Percentiles rank a stretch among this genome's conserved stretches.
Evolutionary conservation across 2,797 vertebrate species (phyloP).

Genomic region (Loris lydekkerianus): DNA sequence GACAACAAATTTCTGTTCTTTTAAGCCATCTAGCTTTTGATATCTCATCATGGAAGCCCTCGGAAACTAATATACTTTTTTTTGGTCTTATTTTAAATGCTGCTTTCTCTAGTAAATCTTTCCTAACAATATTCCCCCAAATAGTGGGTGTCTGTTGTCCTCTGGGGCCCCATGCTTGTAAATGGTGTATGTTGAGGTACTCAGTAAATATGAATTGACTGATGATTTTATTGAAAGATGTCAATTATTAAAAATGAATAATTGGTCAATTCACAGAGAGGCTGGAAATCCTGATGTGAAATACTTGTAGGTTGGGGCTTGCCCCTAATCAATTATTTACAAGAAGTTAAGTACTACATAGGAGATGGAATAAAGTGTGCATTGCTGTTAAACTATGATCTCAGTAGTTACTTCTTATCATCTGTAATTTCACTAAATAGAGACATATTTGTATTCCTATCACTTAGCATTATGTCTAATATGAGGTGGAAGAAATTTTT

Average conservation of each 20-base stretch:
- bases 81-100: neutral
- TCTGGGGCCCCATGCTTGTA: neutral
- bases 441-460: neutral
- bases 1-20: neutral
- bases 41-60: neutral
- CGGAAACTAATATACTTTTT: neutral
- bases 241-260: neutral
- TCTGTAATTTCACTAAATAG: conserved; percentile 16
- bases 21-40: neutral
- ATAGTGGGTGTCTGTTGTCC: neutral
- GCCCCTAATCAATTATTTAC: neutral
- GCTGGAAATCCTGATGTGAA: neutral
- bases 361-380: neutral
- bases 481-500: neutral
- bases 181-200: neutral
- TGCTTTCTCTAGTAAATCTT: neutral
- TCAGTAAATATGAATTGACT: neutral
- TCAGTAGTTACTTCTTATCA: conserved; percentile 6
- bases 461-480: neutral
- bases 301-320: neutral
- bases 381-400: neutral
- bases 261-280: neutral
- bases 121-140: neutral
- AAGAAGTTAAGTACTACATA: neutral
- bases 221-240: neutral